phyloP scores from a whole-genome alignment of 2,113 vertebrate genomes.

The Sapajus apella region DNA sequence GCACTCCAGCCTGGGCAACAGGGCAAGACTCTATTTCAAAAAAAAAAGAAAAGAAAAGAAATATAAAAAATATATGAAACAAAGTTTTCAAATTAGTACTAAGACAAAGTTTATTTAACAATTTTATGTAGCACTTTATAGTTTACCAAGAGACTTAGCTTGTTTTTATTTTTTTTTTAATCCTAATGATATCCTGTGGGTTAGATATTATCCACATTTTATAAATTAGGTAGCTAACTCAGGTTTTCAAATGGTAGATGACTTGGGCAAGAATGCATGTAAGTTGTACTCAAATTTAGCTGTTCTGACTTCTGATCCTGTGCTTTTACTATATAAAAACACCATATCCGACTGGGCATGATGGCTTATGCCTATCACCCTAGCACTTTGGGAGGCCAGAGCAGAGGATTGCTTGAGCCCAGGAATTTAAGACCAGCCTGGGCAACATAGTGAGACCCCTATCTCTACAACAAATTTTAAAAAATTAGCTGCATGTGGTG shows the following conservation, averaged over 20 bases:
- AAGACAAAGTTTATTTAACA: not conserved
- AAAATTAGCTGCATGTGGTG: too few species aligned
- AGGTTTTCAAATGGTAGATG: not conserved
- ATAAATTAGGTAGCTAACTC: not conserved
- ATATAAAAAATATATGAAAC: not conserved
- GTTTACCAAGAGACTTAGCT: not conserved
- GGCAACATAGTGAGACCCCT: too few species aligned
- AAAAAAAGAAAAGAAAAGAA: not conserved
- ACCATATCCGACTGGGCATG: not conserved
- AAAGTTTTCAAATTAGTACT: not conserved
- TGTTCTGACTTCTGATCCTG: not conserved
- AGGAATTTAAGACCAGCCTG: too few species aligned
- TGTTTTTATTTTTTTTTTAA: not conserved
- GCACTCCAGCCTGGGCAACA: too few species aligned
- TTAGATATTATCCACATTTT: not conserved
- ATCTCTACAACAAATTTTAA: too few species aligned
- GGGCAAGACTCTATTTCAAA: too few species aligned
- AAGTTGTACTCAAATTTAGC: not conserved
- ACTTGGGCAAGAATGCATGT: not conserved
- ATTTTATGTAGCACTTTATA: not conserved
- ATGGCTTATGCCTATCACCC: too few species aligned
- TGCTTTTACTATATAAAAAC: not conserved
- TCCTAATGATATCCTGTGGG: not conserved
- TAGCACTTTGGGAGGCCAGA: too few species aligned
- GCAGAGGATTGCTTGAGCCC: too few species aligned